Evolutionary conservation across 2,888 invertebrate genomes (phyloP), one percentile per base, ranked within the genome.

Genomic region (Sericinus montela): DNA sequence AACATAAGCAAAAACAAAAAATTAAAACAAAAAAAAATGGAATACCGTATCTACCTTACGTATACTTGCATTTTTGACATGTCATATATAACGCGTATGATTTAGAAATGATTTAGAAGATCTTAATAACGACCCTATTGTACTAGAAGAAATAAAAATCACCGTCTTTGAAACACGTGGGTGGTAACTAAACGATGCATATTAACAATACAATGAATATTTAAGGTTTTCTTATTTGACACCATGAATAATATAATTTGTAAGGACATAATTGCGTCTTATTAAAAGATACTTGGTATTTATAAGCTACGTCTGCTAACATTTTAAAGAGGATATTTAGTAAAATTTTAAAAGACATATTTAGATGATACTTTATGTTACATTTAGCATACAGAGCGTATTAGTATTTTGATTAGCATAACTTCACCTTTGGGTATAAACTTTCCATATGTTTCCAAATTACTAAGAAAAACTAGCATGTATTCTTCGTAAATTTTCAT

Each of bases 141-240:
- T 50, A 41, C 19, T 37, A 23, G 28, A 32, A 28, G 28, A 28
- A 45, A 51, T 44, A 49, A 51, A 32, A 51, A 45, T 60, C 57
- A 48, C 39, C 11, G 37, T 19, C 23, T 19, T 28, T 23, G n/a
- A 38, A 47, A 38, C 29, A 46, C 54, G 52, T 57, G 57, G 55
- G 57, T 51, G 57, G 57, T 53, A 30, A 57, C 48, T 37, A 36
- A 46, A 39, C 16, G 43, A 44, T 50, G 35, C n/a, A 47, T 45
- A 45, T 41, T 51, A 41, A 37, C 42, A 51, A 51, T 40, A 55
- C 52, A 52, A 51, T 50, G 53, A 52, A 50, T 39, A 55, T 40
- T 48, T 53, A 23, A 53, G 48, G 47, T 67, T 59, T 56, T 75
- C 69, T 69, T 69, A 67, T 67, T 65, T 61, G 62, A 63, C 62